Evolutionary conservation across 2,888 invertebrate species (phyloP).

Genomic region (Hartigia nigra): DNA sequence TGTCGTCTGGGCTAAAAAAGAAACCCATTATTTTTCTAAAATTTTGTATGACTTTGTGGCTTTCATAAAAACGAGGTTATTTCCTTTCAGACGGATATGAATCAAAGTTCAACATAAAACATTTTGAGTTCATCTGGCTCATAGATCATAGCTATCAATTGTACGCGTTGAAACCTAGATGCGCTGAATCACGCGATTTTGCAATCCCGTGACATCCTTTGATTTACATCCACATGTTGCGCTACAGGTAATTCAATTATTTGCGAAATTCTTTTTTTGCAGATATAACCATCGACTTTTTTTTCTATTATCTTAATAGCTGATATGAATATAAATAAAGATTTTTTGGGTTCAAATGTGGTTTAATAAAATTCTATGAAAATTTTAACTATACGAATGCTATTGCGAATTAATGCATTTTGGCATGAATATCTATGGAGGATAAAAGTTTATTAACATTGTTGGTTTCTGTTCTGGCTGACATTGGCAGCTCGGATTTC

Average conservation of each 20-base stretch:
- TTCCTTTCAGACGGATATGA: not conserved
- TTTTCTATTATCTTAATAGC: not conserved
- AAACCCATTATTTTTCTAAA: not conserved
- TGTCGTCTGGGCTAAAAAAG: conserved; percentile 81
- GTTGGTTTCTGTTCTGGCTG: not conserved
- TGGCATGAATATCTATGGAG: not conserved
- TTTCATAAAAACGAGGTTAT: not conserved
- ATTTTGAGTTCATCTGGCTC: not conserved
- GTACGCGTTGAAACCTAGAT: not conserved
- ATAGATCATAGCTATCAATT: not conserved
- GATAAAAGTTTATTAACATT: not conserved
- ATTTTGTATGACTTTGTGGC: not conserved
- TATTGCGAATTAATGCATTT: not conserved
- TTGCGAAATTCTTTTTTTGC: not conserved
- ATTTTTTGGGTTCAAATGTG: not conserved
- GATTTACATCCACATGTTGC: not conserved
- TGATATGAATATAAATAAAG: not conserved
- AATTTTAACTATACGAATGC: not conserved
- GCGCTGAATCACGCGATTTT: not conserved
- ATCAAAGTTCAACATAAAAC: not conserved
- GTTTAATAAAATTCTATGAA: not conserved
- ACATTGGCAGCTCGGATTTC: not conserved
- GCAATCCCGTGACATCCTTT: conserved; percentile 7
- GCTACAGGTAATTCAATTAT: not conserved
- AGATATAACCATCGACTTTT: not conserved